Evolutionary conservation across 92 coral and sea anemone species (phyloP).

Genomic region (Hydrozoanthus gracilis): DNA sequence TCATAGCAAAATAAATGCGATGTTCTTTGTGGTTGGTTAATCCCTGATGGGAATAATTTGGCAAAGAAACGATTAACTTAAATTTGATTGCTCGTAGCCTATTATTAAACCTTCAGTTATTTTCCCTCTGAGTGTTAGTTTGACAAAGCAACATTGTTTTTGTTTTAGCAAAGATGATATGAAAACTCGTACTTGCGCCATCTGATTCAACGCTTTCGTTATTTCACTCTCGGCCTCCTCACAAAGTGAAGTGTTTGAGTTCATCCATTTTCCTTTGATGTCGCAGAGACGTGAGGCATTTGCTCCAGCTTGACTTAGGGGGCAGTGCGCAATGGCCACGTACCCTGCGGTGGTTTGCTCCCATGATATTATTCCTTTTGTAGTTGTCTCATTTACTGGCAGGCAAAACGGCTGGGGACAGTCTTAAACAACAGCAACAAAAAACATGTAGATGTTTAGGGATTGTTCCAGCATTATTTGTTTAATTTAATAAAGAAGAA

Average conservation of each 20-base stretch:
- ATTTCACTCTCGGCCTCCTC: background rate
- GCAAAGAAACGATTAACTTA: too few relatives aligned
- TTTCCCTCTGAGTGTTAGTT: too few relatives aligned
- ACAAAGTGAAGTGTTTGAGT: background rate
- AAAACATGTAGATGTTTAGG: background rate
- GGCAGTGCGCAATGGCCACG: background rate
- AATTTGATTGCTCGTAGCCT: too few relatives aligned
- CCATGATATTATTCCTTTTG: background rate
- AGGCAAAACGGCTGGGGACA: conserved; percentile 16
- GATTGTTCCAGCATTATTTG: background rate
- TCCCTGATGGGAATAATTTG: too few relatives aligned
- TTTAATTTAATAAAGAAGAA: too few relatives aligned
- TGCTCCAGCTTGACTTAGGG: background rate
- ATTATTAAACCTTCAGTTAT: too few relatives aligned
- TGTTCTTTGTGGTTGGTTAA: too few relatives aligned
- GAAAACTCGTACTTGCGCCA: background rate
- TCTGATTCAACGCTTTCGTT: background rate
- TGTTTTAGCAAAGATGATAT: too few relatives aligned
- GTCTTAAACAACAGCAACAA: background rate
- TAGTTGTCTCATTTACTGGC: background rate
- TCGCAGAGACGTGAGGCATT: conserved; percentile 12
- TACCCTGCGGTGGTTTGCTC: conserved; percentile 13
- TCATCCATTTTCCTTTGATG: conserved; percentile 5
- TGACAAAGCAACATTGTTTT: too few relatives aligned
- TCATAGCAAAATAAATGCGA: too few relatives aligned